Percentiles rank a stretch among this genome's conserved stretches.
phyloP scores from a whole-genome alignment of 1,140 invertebrate species.

The Microplitis demolitor region DNA sequence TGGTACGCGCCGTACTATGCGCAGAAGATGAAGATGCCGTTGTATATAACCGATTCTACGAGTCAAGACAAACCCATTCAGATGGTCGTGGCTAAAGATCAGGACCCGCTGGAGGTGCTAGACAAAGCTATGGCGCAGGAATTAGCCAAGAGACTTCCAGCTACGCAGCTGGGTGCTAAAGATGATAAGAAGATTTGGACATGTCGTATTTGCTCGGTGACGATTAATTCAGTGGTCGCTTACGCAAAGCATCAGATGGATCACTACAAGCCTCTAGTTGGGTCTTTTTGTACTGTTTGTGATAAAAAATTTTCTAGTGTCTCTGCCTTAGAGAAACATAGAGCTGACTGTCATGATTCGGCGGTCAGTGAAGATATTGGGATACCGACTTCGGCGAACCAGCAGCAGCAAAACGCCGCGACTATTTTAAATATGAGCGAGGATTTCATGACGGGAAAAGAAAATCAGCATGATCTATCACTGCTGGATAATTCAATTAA shows the following conservation, averaged over 20 bases:
- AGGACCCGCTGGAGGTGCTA: background rate
- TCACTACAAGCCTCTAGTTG: conserved; percentile 43
- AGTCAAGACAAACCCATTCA: background rate
- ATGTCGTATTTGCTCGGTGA: conserved; percentile 30
- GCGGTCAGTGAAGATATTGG: conserved; percentile 12
- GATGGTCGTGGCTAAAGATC: background rate
- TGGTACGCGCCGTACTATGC: conserved; percentile 66
- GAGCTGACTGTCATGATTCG: conserved; percentile 3
- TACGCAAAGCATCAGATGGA: conserved; percentile 49
- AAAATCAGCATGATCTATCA: conserved; percentile 25
- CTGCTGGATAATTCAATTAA: conserved; percentile 28
- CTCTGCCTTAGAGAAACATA: conserved; percentile 28
- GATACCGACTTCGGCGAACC: conserved; percentile 26
- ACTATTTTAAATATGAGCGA: conserved; percentile 24
- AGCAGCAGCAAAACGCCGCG: conserved; percentile 29
- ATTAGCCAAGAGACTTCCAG: conserved; percentile 34
- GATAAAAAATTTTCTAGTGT: conserved; percentile 31
- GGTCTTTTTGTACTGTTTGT: conserved; percentile 32
- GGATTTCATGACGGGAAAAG: conserved; percentile 24
- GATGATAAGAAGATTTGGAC: conserved; percentile 29
- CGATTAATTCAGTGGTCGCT: conserved; percentile 28
- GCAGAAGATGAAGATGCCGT: conserved; percentile 52
- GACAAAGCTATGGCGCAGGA: conserved; percentile 21
- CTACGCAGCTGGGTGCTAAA: conserved; percentile 34
- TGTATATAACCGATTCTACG: conserved; percentile 25